These are phyloP conservation scores for Origma solitaria DNA, from an alignment of 2,113 vertebrate species.

Conservation along the genomic window DNA sequence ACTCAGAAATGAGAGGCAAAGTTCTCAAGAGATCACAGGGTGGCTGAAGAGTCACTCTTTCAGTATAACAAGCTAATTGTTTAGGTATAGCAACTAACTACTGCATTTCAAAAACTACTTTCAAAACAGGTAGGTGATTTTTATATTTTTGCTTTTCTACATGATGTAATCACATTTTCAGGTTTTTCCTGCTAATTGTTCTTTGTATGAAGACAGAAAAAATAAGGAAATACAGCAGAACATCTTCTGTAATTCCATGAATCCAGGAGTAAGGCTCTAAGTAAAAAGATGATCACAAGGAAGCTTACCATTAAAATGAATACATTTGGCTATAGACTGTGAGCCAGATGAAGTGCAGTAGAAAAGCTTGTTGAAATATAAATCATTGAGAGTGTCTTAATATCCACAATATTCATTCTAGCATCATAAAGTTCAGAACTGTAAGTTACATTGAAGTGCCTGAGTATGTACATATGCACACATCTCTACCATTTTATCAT, in stretches of 20 bases:
- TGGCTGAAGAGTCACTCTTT: background rate
- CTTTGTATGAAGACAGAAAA: background rate
- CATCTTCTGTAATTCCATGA: background rate
- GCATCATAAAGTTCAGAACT: background rate
- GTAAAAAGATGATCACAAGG: background rate
- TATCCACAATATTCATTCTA: background rate
- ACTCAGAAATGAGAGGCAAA: background rate
- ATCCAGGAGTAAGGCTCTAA: background rate
- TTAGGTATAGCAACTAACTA: background rate
- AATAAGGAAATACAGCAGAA: background rate
- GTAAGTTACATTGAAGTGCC: background rate
- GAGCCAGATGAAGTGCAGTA: background rate
- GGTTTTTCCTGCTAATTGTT: background rate
- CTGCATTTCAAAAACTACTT: background rate
- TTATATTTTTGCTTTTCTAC: background rate
- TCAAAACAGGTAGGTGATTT: background rate
- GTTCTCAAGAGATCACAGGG: background rate
- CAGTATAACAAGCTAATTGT: background rate
- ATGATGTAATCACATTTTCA: background rate
- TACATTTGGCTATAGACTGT: background rate
- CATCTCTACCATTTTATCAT: background rate
- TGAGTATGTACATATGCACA: background rate
- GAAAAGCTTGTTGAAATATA: background rate
- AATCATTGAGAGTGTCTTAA: background rate
- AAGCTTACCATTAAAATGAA: background rate